Conservation (phyloP, 2,113 vertebrate species). For the Thermophis baileyi region DNA sequence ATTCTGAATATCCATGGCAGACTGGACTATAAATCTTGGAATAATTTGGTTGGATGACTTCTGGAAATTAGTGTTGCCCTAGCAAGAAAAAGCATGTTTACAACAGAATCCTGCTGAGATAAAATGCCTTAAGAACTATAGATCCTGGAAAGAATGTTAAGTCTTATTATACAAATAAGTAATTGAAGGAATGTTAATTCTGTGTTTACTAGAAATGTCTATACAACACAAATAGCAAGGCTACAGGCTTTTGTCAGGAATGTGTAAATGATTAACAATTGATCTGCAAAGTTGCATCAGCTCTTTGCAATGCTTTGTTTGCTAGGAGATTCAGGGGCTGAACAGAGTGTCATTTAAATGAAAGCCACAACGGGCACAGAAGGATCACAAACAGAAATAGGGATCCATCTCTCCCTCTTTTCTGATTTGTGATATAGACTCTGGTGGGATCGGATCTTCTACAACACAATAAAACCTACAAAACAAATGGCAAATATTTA, state of each 20-base stretch:
- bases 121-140: constrained; percentile 58
- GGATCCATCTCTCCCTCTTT: neutral
- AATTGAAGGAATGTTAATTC: constrained; percentile 62
- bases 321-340: neutral
- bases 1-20: constrained; percentile 45
- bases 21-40: constrained; percentile 46
- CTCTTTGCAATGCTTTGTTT: neutral
- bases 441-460: neutral
- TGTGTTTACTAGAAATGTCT: constrained; percentile 52
- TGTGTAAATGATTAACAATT: constrained; percentile 8
- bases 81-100: constrained; percentile 66
- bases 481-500: neutral
- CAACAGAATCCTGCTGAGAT: constrained; percentile 57
- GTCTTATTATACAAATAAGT: constrained; percentile 60
- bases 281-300: constrained; percentile 14
- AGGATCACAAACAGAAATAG: too few relatives aligned
- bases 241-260: constrained; percentile 13
- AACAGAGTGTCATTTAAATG: neutral
- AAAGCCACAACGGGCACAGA: neutral
- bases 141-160: constrained; percentile 72
- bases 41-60: constrained; percentile 50
- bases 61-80: constrained; percentile 55
- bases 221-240: constrained; percentile 25
- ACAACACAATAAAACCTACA: neutral
- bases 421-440: neutral